A percentile compares a stretch with the other conserved stretches of the same genome.
Evolutionary conservation across 2,113 vertebrate genomes (phyloP).

Genomic region (Cathartes aura): DNA sequence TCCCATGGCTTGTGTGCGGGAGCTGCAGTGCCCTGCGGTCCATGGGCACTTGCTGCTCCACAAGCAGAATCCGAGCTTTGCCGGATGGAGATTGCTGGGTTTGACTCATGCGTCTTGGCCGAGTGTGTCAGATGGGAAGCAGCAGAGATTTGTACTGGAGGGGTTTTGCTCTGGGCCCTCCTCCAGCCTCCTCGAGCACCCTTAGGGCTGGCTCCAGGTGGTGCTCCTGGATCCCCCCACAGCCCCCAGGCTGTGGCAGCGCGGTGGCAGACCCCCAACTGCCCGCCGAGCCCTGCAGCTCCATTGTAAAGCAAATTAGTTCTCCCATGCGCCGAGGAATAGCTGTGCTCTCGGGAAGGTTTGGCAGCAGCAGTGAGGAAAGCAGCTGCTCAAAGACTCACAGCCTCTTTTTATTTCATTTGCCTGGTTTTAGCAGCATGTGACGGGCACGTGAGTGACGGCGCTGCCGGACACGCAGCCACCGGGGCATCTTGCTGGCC

Average conservation of each 20-base stretch:
- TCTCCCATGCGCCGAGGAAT: not conserved
- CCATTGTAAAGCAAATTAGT: slow-evolving; percentile 31
- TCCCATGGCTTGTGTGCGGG: accelerated
- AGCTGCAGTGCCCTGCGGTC: not conserved
- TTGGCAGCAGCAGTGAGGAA: not conserved
- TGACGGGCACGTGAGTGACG: accelerated
- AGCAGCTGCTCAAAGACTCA: slow-evolving; percentile 45
- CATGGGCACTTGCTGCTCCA: accelerated
- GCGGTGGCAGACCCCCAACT: not conserved
- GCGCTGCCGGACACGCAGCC: not conserved
- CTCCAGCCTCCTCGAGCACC: not conserved
- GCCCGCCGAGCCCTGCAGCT: not conserved
- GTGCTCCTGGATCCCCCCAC: accelerated
- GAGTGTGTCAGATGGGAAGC: accelerated
- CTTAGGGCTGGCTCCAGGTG: not conserved
- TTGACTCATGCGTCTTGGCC: accelerated
- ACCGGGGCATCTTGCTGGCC: accelerated
- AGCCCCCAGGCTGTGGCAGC: not conserved
- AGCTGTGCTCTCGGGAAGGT: not conserved
- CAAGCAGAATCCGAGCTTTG: not conserved
- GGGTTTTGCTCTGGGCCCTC: not conserved
- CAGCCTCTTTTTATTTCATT: not conserved
- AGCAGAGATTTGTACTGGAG: not conserved
- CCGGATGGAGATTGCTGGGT: accelerated
- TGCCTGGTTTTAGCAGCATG: not conserved